phyloP scores from a whole-genome alignment of 2,888 invertebrate species.

The Stegophylla sp. region DNA sequence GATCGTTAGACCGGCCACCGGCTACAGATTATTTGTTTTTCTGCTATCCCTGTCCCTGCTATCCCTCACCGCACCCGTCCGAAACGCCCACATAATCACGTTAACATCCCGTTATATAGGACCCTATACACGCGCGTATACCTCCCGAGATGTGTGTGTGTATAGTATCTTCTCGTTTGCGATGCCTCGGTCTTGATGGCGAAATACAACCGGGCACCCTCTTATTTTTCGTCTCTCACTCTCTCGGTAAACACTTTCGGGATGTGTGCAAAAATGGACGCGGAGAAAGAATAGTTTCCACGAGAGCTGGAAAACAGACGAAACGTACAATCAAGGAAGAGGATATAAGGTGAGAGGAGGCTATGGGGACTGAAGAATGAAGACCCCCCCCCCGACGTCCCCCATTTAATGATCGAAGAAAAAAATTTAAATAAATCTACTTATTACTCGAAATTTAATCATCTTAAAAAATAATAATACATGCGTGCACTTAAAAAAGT shows the following conservation, averaged over 20 bases:
- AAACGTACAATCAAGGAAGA: too few species aligned
- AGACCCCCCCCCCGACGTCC: too few species aligned
- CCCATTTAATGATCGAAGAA: too few species aligned
- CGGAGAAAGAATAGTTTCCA: neutral
- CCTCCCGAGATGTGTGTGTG: neutral
- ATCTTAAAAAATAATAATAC: too few species aligned
- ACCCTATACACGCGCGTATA: neutral
- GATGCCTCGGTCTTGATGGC: neutral
- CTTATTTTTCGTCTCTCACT: conserved; percentile 11
- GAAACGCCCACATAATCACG: conserved; percentile 56
- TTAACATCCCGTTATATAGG: conserved; percentile 52
- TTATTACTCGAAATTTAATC: too few species aligned
- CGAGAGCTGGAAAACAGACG: neutral
- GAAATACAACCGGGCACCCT: conserved; percentile 37
- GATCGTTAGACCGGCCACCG: conserved; percentile 52
- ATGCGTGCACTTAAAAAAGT: too few species aligned
- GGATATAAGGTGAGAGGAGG: too few species aligned
- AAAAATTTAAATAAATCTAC: too few species aligned
- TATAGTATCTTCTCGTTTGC: conserved; percentile 46
- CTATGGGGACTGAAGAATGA: too few species aligned
- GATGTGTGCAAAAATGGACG: neutral
- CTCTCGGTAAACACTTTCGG: neutral
- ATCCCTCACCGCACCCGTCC: neutral
- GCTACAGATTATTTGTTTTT: conserved; percentile 53
- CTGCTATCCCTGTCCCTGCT: neutral